phyloP scores from a whole-genome alignment of 2,113 vertebrate species.

The Sinocyclocheilus anophthalmus region DNA sequence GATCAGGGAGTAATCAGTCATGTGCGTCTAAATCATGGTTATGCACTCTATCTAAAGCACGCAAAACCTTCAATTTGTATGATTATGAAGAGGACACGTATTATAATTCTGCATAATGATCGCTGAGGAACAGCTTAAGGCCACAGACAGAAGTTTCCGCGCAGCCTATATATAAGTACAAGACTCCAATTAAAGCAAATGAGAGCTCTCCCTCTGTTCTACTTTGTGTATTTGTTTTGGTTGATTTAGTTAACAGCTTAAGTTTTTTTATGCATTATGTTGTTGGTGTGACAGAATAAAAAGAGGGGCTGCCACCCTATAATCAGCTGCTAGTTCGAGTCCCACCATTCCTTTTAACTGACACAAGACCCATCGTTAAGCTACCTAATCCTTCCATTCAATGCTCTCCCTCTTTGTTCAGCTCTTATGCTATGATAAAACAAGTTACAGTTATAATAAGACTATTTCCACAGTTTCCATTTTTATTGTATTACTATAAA shows the following conservation, averaged over 20 bases:
- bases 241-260: slow-evolving; percentile 48
- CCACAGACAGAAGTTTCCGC: neutral
- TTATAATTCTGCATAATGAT: slow-evolving; percentile 33
- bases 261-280: slow-evolving; percentile 39
- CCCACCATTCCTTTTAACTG: slow-evolving; percentile 48
- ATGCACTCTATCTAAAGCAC: slow-evolving; percentile 11
- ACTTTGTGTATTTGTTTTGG: slow-evolving; percentile 53
- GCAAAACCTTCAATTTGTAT: slow-evolving; percentile 32
- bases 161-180: neutral
- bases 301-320: slow-evolving; percentile 37
- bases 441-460: slow-evolving; percentile 15
- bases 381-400: slow-evolving; percentile 47
- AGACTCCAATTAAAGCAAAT: slow-evolving; percentile 17
- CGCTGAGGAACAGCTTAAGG: neutral
- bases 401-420: slow-evolving; percentile 6
- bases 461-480: neutral
- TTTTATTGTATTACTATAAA: neutral
- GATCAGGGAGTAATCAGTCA: slow-evolving; percentile 36
- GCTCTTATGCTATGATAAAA: slow-evolving; percentile 38
- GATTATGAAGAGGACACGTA: slow-evolving; percentile 24
- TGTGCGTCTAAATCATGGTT: slow-evolving; percentile 14
- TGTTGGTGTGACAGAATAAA: slow-evolving; percentile 38
- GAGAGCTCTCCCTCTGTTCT: slow-evolving; percentile 7
- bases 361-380: slow-evolving; percentile 49
- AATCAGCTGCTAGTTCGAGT: slow-evolving; percentile 48